Percentiles rank a stretch among this genome's conserved stretches.
phyloP scores from a whole-genome alignment of 2,888 invertebrate genomes.

The Argyra leucocephala region DNA sequence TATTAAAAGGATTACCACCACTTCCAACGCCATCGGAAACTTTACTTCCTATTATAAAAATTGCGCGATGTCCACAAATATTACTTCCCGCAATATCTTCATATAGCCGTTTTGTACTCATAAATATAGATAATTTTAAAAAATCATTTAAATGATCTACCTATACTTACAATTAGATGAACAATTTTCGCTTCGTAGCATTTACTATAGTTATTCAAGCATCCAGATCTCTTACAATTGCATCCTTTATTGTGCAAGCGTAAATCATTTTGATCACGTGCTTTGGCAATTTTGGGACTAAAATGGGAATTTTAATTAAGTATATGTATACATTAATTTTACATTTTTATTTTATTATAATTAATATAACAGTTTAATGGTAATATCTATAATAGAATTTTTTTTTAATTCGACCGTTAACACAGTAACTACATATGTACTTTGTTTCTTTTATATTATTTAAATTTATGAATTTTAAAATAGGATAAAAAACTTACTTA shows the following conservation, averaged over 20 bases:
- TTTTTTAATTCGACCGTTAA: too few species aligned
- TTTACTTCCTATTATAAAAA: conserved; percentile 21
- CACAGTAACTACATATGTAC: too few species aligned
- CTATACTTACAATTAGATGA: conserved; percentile 85
- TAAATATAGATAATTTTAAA: not conserved
- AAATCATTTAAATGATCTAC: conserved; percentile 26
- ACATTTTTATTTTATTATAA: too few species aligned
- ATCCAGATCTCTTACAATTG: conserved; percentile 95
- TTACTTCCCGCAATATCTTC: conserved; percentile 22
- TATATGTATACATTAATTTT: conserved; percentile 11
- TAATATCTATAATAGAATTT: too few species aligned
- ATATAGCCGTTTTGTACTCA: conserved; percentile 24
- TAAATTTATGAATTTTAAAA: too few species aligned
- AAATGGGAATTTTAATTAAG: conserved; percentile 26
- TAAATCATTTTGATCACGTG: conserved; percentile 65
- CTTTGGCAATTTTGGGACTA: conserved; percentile 92
- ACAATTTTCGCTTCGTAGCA: conserved; percentile 99
- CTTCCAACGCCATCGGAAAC: conserved; percentile 13
- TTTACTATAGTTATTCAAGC: conserved; percentile 98
- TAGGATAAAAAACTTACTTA: conserved; percentile 43
- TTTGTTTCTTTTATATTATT: too few species aligned
- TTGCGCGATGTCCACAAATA: conserved; percentile 8
- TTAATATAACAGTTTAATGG: too few species aligned
- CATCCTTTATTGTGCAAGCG: conserved; percentile 96
- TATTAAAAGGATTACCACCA: conserved; percentile 8